A percentile compares a stretch with the other conserved stretches of the same genome.
Evolutionary conservation across 2,888 invertebrate genomes (phyloP).

Genomic region (Aelia acuminata): DNA sequence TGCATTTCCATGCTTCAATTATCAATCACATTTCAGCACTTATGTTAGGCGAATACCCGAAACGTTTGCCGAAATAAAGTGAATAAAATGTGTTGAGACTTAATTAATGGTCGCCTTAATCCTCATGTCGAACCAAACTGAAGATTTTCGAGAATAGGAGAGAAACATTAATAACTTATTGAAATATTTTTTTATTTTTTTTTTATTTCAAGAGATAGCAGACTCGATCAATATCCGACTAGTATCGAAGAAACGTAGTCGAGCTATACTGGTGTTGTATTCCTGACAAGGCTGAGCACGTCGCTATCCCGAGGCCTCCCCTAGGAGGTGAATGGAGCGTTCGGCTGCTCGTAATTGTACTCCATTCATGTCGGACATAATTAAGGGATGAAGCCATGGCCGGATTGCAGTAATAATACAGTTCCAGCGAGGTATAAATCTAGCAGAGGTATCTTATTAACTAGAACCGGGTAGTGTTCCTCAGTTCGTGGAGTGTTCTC

Average conservation of each 20-base stretch:
- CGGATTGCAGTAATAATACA: slow-evolving; percentile 1
- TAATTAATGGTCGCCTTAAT: no score
- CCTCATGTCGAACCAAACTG: no score
- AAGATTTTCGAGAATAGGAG: no score
- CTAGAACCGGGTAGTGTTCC: neutral
- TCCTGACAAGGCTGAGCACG: neutral
- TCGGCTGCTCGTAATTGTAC: neutral
- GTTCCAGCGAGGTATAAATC: slow-evolving; percentile 8
- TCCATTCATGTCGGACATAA: neutral
- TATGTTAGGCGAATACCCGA: no score
- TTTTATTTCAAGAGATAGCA: no score
- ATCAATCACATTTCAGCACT: no score
- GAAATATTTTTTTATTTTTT: no score
- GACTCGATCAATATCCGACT: no score
- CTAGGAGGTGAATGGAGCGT: neutral
- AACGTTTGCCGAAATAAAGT: no score
- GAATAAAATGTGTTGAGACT: no score
- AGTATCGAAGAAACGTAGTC: neutral
- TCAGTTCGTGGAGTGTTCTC: neutral
- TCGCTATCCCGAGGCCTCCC: neutral
- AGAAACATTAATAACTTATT: no score
- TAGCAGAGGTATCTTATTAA: neutral
- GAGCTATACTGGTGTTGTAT: neutral
- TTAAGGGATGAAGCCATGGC: neutral
- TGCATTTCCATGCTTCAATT: no score